Conservation (phyloP, 1,140 invertebrate species). For the Caenorhabditis latens region DNA sequence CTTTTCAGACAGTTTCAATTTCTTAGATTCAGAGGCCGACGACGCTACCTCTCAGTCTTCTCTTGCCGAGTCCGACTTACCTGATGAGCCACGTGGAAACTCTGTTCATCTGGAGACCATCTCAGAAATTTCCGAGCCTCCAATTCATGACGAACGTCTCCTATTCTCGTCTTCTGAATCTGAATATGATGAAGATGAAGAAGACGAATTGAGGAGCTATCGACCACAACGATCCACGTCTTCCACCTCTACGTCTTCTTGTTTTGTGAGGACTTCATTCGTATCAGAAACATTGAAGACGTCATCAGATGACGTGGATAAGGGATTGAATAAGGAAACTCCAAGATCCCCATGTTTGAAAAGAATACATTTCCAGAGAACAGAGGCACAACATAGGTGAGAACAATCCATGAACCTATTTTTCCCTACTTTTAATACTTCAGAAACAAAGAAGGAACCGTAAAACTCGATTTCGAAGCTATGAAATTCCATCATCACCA, state of each 20-base stretch:
- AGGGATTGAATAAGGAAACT: constrained; percentile 57
- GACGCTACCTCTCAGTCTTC: constrained; percentile 57
- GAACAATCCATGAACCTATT: background rate
- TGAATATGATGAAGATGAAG: constrained; percentile 50
- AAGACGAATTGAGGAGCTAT: background rate
- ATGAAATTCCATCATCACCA: constrained; percentile 9
- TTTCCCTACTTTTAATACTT: background rate
- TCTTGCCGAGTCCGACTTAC: constrained; percentile 48
- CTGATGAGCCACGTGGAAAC: background rate
- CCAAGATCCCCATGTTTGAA: constrained; percentile 62
- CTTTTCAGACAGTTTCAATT: background rate
- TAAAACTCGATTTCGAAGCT: constrained; percentile 45
- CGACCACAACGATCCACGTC: background rate
- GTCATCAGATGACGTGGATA: constrained; percentile 50
- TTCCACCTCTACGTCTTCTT: constrained; percentile 6
- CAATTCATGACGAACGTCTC: constrained; percentile 27
- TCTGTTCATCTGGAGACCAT: constrained; percentile 42
- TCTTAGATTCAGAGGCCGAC: constrained; percentile 20
- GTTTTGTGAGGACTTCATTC: constrained; percentile 46
- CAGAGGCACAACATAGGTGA: constrained; percentile 56
- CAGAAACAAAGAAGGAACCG: constrained; percentile 29
- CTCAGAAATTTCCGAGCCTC: constrained; percentile 25
- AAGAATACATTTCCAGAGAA: constrained; percentile 63
- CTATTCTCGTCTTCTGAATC: constrained; percentile 57
- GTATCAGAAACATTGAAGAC: constrained; percentile 56